Evolutionary conservation across 2,888 invertebrate genomes (phyloP), one percentile per base, ranked within the genome.

Genomic region (Andrena marginata): DNA sequence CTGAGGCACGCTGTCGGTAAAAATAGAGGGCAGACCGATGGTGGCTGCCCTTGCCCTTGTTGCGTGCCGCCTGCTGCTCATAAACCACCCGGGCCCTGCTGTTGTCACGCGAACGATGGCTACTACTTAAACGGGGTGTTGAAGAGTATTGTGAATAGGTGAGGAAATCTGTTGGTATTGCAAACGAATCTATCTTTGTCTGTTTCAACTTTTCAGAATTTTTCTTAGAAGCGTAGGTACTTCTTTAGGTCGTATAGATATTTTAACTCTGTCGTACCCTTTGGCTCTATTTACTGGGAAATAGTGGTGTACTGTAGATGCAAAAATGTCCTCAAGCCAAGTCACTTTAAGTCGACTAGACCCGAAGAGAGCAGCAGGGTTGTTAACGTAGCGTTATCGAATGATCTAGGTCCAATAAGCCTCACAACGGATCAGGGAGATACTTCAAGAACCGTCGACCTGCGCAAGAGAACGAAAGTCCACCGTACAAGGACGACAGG

Each of bases 1-100:
- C 94, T 97, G 5, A 95, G 97, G 63, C 97, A 97, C 89, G 97
- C 97, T 0, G 97, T 97, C 67, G 95, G 95, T 6, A 96, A 95
- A 87, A 95, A 94, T 77, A 94, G 95, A 78, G 94, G 94, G 69
- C 94, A 94, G 77, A 94, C 93, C n/a, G 95, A 95, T 6, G 95
- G 73, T 16, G 84, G n/a, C 10, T 93, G 93, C 77, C 90, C 93
- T 3, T 94, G 94, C 77, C 92, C 93, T 29, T 93, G 93, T 77
- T 94, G 94, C 78, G 85, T 93, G 74, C 90, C 92, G 8, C 89
- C 92, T 0, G 85, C 91, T 7, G 88, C 90, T 4, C 93, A 93
- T 79, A 91, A 92, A 65, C 87, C 93, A 13, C 92, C 93, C 0
- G 89, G 91, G 2, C 91, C 93, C 8, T 94, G 94, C 74, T 94